Conservation (phyloP, 2,113 vertebrate genomes). For the Nothoprocta pentlandii region DNA sequence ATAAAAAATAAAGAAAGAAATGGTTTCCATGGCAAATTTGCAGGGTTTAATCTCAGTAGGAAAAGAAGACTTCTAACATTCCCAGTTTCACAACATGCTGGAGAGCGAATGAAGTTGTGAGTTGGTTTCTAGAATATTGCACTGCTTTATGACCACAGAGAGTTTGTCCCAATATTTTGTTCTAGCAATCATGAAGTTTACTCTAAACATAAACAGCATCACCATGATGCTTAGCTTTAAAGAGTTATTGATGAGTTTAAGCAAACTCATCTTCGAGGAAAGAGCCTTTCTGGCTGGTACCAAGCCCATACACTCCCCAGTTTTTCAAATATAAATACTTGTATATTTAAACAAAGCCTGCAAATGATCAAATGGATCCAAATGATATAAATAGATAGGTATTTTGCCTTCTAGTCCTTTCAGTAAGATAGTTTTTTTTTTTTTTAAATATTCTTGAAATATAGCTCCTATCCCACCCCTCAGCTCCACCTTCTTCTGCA, state of each 20-base stretch:
- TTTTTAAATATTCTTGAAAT: slow-evolving; percentile 20
- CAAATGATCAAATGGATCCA: background rate
- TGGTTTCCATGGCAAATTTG: slow-evolving; percentile 68
- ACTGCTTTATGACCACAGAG: slow-evolving; percentile 21
- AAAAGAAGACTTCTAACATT: slow-evolving; percentile 60
- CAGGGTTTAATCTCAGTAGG: slow-evolving; percentile 38
- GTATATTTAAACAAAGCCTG: slow-evolving; percentile 18
- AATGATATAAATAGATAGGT: slow-evolving; percentile 11
- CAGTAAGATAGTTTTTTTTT: background rate
- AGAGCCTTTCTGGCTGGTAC: background rate
- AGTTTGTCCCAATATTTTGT: slow-evolving; percentile 31
- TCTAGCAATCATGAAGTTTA: background rate
- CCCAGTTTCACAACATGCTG: slow-evolving; percentile 20
- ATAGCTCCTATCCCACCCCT: background rate
- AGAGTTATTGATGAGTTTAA: background rate
- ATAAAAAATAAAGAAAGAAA: background rate
- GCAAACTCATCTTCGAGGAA: background rate
- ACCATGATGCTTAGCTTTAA: background rate
- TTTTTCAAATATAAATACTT: slow-evolving; percentile 1
- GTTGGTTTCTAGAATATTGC: slow-evolving; percentile 39
- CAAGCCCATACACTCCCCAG: background rate
- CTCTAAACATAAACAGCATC: background rate
- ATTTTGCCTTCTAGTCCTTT: slow-evolving; percentile 25
- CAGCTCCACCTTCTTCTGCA: background rate
- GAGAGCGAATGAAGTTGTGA: slow-evolving; percentile 26